Conservation (phyloP, 2,888 invertebrate genomes). For the Spodoptera exigua region DNA sequence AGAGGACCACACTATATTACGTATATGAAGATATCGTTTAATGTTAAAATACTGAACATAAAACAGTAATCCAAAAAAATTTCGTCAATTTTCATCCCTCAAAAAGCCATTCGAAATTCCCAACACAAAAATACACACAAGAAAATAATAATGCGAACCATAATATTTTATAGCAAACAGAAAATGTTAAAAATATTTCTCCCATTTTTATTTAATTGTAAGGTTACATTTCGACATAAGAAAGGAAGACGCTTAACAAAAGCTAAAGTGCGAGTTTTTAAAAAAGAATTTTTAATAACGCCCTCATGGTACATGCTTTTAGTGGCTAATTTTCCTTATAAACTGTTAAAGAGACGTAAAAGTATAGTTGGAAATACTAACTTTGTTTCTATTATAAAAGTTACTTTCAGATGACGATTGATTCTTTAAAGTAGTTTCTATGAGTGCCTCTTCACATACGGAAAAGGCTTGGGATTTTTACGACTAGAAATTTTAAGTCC, state of each 20-base stretch:
- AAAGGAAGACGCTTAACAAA: slow-evolving; percentile 27
- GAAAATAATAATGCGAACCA: slow-evolving; percentile 23
- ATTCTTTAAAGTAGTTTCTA: too few species aligned
- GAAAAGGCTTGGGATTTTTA: too few species aligned
- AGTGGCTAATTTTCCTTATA: slow-evolving; percentile 55
- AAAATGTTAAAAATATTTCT: slow-evolving; percentile 18
- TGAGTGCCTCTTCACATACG: too few species aligned
- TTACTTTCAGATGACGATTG: too few species aligned
- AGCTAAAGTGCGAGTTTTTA: slow-evolving; percentile 29
- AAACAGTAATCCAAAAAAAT: too few species aligned
- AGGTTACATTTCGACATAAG: slow-evolving; percentile 32
- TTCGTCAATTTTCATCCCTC: too few species aligned
- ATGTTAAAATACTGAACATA: too few species aligned
- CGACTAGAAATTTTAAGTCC: too few species aligned
- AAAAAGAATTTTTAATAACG: slow-evolving; percentile 57
- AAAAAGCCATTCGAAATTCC: background rate
- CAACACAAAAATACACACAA: slow-evolving; percentile 6
- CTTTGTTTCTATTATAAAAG: slow-evolving; percentile 39
- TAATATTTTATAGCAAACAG: slow-evolving; percentile 22
- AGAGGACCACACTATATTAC: too few species aligned
- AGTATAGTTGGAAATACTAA: slow-evolving; percentile 35
- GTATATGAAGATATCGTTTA: too few species aligned
- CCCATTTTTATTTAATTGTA: slow-evolving; percentile 48
- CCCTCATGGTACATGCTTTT: slow-evolving; percentile 24
- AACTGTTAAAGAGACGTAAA: slow-evolving; percentile 42